Evolutionary conservation across 2,888 invertebrate species (phyloP).

Genomic region (Polylopha cassiicola): DNA sequence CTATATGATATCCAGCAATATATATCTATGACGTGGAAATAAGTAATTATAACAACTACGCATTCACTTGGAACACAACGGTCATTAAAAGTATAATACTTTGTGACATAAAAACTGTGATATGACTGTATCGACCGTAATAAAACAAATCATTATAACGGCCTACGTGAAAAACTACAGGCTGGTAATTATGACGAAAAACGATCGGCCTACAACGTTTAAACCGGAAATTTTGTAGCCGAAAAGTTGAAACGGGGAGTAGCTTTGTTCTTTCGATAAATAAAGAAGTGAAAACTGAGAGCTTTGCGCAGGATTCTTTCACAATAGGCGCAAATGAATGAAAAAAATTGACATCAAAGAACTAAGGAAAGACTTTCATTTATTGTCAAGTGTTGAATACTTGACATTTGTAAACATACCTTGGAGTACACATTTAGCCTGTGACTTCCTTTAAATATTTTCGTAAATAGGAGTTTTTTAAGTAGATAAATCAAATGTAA

Average conservation of each 20-base stretch:
- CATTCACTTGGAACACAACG: neutral
- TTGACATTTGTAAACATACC: no score
- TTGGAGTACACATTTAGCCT: no score
- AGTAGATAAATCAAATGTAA: no score
- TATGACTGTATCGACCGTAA: conserved; percentile 11
- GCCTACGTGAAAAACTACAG: conserved; percentile 2
- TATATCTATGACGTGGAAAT: no score
- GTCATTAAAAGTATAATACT: conserved; percentile 4
- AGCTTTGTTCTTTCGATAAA: neutral
- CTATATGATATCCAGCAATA: no score
- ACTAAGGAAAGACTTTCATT: conserved; percentile 1
- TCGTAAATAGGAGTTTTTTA: no score
- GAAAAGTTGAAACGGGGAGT: neutral
- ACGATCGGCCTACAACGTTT: neutral
- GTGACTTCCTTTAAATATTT: no score
- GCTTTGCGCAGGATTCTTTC: conserved; percentile 2
- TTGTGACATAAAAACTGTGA: conserved; percentile 7
- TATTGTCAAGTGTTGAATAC: no score
- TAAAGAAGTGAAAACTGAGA: neutral
- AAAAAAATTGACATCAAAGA: no score
- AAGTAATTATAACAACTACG: no score
- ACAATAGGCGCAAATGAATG: conserved; percentile 3
- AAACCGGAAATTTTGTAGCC: neutral
- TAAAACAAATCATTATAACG: conserved; percentile 5
- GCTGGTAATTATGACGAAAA: neutral